Percentiles rank a stretch among this genome's conserved stretches.
Evolutionary conservation across 2,113 vertebrate species (phyloP).

Genomic region (Rhinopomastus cyanomelas): DNA sequence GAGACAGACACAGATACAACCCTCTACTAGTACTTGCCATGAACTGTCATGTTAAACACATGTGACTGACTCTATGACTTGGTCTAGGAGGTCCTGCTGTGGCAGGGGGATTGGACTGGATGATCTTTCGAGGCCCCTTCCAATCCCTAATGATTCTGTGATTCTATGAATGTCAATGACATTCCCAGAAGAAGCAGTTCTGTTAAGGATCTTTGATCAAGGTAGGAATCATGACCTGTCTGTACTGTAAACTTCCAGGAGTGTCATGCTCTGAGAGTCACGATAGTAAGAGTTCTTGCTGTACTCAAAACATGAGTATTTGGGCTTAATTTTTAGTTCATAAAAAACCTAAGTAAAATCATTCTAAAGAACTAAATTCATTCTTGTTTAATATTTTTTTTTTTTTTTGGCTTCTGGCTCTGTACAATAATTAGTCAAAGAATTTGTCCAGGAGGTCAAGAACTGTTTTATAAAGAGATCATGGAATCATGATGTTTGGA

Average conservation of each 20-base stretch:
- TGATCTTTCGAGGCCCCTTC: too few species aligned
- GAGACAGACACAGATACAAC: background rate
- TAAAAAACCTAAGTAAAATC: background rate
- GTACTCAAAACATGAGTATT: background rate
- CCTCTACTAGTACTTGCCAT: background rate
- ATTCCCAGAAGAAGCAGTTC: background rate
- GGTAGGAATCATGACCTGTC: background rate
- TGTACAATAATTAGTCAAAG: background rate
- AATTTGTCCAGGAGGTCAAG: background rate
- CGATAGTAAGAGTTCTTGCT: background rate
- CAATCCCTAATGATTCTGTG: too few species aligned
- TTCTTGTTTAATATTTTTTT: background rate
- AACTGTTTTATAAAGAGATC: background rate
- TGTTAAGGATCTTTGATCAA: background rate
- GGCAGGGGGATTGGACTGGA: too few species aligned
- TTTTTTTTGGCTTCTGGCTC: background rate
- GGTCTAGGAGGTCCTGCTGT: too few species aligned
- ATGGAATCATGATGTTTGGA: too few species aligned
- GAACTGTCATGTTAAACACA: background rate
- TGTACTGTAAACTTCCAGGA: background rate
- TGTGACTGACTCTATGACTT: too few species aligned
- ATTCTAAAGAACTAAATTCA: background rate
- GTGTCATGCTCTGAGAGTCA: background rate
- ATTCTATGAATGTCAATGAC: background rate
- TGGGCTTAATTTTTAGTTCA: background rate